Conservation (phyloP, 2,113 vertebrate species). For the Pseudopodoces humilis region DNA sequence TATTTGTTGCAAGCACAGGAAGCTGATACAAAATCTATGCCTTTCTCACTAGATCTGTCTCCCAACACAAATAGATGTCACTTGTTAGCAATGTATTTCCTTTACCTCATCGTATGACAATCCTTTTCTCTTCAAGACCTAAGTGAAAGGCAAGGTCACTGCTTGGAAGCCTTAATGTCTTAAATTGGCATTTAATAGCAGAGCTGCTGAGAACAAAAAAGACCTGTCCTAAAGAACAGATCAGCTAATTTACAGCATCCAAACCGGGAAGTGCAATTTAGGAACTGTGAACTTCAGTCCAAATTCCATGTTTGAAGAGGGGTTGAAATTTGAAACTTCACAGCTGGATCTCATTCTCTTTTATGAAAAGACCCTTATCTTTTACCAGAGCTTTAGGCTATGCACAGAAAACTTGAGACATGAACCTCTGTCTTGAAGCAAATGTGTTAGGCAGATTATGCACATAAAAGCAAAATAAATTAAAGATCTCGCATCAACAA, state of each 20-base stretch:
- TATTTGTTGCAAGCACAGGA: background rate
- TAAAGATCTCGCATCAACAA: background rate
- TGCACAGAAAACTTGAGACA: background rate
- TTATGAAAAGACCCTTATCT: background rate
- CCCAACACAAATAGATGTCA: background rate
- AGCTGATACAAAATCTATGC: background rate
- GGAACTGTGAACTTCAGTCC: background rate
- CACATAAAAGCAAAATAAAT: background rate
- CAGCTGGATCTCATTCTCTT: conserved; percentile 23
- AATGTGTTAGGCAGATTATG: background rate
- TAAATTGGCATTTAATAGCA: background rate
- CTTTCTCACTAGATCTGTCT: background rate
- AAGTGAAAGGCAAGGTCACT: background rate
- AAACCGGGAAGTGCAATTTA: background rate
- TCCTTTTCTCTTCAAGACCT: background rate
- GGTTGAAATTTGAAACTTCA: conserved; percentile 10
- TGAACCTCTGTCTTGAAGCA: background rate
- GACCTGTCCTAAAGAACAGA: background rate
- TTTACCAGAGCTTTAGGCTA: background rate
- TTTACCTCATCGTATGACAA: background rate
- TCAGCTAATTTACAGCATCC: background rate
- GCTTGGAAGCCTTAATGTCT: background rate
- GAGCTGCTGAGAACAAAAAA: background rate
- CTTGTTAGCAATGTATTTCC: background rate
- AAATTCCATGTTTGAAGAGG: background rate